phyloP scores from a whole-genome alignment of 2,113 vertebrate species.

The Eudorcas thomsonii region DNA sequence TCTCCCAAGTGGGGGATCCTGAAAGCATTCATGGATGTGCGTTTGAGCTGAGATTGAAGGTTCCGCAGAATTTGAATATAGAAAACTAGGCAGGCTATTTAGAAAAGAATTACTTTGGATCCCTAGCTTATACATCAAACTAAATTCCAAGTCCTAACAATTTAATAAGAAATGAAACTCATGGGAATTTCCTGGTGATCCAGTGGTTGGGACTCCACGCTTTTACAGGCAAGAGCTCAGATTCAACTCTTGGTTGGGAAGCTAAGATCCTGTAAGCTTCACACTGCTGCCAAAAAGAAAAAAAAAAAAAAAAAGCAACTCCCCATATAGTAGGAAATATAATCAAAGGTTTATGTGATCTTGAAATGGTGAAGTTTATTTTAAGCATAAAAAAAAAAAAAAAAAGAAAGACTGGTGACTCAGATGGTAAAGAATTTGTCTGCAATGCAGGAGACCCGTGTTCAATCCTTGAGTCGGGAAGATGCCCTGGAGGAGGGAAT shows the following conservation, averaged over 20 bases:
- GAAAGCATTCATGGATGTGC: background rate
- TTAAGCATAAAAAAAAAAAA: background rate
- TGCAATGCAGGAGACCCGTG: background rate
- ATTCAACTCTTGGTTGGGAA: background rate
- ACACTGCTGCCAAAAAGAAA: background rate
- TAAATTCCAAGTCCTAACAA: background rate
- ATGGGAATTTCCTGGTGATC: background rate
- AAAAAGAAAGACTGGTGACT: background rate
- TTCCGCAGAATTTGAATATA: background rate
- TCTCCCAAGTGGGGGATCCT: background rate
- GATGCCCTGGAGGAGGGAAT: background rate
- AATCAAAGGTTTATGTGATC: background rate
- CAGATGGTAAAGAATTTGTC: background rate
- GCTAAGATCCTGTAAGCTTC: background rate
- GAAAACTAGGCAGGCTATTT: background rate
- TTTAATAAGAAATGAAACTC: background rate
- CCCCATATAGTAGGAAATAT: background rate
- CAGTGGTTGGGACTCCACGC: background rate
- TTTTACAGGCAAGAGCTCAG: background rate
- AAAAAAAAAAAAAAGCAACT: background rate
- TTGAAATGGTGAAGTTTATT: background rate
- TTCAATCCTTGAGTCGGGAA: background rate
- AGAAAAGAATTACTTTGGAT: conserved; percentile 22
- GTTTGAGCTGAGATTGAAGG: background rate
- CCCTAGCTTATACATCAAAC: background rate